Conservation (phyloP, 2,113 vertebrate genomes). For the Chlorodrepanis virens region DNA sequence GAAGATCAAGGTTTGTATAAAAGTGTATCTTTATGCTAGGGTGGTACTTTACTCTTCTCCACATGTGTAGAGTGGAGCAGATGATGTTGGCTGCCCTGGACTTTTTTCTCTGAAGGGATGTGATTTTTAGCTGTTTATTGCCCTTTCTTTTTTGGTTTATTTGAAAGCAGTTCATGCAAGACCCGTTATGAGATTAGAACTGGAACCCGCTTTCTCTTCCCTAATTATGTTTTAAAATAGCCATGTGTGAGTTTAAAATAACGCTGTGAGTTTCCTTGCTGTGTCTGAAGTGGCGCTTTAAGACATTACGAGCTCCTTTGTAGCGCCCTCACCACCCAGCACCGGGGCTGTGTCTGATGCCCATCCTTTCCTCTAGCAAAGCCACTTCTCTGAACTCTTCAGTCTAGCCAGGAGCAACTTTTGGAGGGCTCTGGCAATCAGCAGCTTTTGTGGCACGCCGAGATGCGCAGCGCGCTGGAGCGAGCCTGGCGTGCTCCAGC, state of each 20-base stretch:
- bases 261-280: not conserved
- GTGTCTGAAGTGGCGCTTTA: fast-evolving
- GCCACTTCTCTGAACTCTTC: not conserved
- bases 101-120: not conserved
- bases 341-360: fast-evolving
- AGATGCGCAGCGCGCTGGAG: not conserved
- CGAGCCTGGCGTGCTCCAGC: fast-evolving
- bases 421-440: not conserved
- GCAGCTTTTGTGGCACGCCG: not conserved
- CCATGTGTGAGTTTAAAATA: fast-evolving
- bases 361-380: not conserved
- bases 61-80: not conserved
- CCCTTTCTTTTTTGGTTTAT: not conserved
- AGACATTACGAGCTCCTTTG: fast-evolving
- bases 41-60: not conserved
- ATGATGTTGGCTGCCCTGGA: not conserved
- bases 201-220: not conserved
- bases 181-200: not conserved
- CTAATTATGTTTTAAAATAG: not conserved
- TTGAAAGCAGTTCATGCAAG: not conserved
- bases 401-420: fast-evolving
- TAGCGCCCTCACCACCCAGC: fast-evolving
- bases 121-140: not conserved
- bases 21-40: not conserved
- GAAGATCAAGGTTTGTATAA: not conserved